Percentiles rank a stretch among this genome's conserved stretches.
Conservation (phyloP, 2,888 invertebrate genomes). For the Alsophila aescularia region DNA sequence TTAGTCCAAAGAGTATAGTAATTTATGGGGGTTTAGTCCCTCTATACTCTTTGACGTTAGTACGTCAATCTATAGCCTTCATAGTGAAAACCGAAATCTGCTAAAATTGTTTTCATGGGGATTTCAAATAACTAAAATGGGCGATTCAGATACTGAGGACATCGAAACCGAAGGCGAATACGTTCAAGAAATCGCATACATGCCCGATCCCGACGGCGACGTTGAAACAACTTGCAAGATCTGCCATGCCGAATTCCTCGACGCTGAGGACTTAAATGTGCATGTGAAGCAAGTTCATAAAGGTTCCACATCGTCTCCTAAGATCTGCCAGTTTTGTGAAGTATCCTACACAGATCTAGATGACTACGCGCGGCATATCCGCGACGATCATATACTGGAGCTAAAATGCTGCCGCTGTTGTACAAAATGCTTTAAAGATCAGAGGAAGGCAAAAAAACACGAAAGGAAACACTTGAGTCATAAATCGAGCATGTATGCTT, state of each 20-base stretch:
- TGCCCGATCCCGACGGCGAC: slow-evolving; percentile 35
- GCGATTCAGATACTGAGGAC: slow-evolving; percentile 11
- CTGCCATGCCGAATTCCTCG: slow-evolving; percentile 68
- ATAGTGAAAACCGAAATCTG: not conserved
- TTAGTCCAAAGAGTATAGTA: no score
- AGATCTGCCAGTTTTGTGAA: slow-evolving; percentile 57
- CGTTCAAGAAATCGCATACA: slow-evolving; percentile 19
- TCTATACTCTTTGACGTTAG: no score
- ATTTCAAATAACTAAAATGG: slow-evolving; percentile 8
- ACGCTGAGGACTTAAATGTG: slow-evolving; percentile 58
- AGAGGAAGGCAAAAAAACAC: slow-evolving; percentile 42
- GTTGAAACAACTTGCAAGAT: slow-evolving; percentile 51
- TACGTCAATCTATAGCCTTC: no score
- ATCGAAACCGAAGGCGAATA: not conserved
- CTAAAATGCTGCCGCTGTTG: slow-evolving; percentile 59
- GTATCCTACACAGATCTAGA: slow-evolving; percentile 44
- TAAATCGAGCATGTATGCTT: slow-evolving; percentile 39
- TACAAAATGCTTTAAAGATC: slow-evolving; percentile 50
- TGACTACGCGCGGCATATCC: slow-evolving; percentile 57
- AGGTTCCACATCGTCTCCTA: not conserved
- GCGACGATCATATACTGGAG: slow-evolving; percentile 51
- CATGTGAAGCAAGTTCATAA: slow-evolving; percentile 63
- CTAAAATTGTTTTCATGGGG: not conserved
- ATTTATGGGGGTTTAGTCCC: no score
- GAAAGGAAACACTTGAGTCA: slow-evolving; percentile 50